Conservation (phyloP, 2,888 invertebrate genomes). For the Scaptomyza reducta region DNA sequence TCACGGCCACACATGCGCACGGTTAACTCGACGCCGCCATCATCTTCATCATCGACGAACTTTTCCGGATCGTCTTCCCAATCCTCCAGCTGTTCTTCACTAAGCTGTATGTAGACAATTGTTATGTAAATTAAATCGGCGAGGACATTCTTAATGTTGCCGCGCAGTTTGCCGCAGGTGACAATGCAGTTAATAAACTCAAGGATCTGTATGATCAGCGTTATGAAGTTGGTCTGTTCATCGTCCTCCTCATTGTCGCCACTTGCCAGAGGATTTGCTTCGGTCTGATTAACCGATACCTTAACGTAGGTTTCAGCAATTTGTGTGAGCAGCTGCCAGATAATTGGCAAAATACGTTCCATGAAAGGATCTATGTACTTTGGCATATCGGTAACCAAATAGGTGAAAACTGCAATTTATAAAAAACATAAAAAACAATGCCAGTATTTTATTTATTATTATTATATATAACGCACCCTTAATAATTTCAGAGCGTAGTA, state of each 20-base stretch:
- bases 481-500: conserved; percentile 88
- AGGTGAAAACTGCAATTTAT: conserved; percentile 84
- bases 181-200: conserved; percentile 88
- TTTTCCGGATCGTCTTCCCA: conserved; percentile 88
- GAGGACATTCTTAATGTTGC: conserved; percentile 86
- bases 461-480: conserved; percentile 83
- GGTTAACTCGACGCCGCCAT: conserved; percentile 87
- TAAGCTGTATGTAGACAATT: conserved; percentile 89
- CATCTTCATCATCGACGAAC: conserved; percentile 89
- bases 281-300: conserved; percentile 86
- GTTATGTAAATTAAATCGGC: conserved; percentile 88
- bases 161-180: conserved; percentile 86
- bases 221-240: conserved; percentile 87
- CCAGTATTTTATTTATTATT: no score
- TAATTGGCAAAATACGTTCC: conserved; percentile 87
- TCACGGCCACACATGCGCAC: conserved; percentile 88
- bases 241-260: conserved; percentile 87
- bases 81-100: conserved; percentile 87
- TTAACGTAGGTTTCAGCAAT: conserved; percentile 88
- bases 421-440: not conserved
- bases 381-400: conserved; percentile 87
- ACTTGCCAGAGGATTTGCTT: conserved; percentile 85
- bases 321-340: conserved; percentile 89
- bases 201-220: conserved; percentile 88
- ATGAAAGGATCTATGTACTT: conserved; percentile 87